A percentile compares a stretch with the other conserved stretches of the same genome.
Conservation (phyloP, 2,888 invertebrate species). For the Congeria kusceri region DNA sequence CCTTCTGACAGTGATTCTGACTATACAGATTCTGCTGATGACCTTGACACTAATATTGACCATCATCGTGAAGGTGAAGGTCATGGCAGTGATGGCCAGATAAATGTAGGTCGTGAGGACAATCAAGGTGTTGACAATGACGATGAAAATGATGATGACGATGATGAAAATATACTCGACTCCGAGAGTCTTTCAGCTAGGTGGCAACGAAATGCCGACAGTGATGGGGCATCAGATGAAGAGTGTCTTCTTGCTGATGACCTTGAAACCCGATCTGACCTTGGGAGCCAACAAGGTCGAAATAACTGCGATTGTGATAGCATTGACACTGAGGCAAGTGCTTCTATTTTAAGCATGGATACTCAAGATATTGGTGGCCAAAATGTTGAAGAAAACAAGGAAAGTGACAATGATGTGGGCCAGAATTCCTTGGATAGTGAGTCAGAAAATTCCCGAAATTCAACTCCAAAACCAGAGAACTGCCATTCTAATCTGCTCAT, state of each 20-base stretch:
- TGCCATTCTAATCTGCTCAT: conserved; percentile 33
- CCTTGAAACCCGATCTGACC: not conserved
- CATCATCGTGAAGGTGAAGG: conserved; percentile 27
- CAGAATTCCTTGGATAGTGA: too few species aligned
- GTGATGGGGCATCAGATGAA: conserved; percentile 52
- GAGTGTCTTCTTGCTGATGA: conserved; percentile 38
- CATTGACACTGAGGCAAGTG: conserved; percentile 56
- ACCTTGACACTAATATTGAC: conserved; percentile 40
- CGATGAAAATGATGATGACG: conserved; percentile 35
- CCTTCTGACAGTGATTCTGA: conserved; percentile 56
- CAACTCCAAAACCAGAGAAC: conserved; percentile 50
- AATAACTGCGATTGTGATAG: conserved; percentile 52
- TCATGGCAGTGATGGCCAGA: not conserved
- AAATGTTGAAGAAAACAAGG: conserved; percentile 20
- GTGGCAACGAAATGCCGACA: conserved; percentile 38
- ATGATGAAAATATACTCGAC: conserved; percentile 57
- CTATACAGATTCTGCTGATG: conserved; percentile 49
- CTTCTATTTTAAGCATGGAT: conserved; percentile 54
- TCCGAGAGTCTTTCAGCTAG: conserved; percentile 46
- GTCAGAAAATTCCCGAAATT: conserved; percentile 29
- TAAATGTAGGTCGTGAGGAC: not conserved
- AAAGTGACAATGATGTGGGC: conserved; percentile 32
- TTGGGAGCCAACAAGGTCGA: conserved; percentile 2
- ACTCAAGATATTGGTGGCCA: conserved; percentile 26
- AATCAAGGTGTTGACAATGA: conserved; percentile 26